phyloP scores from a whole-genome alignment of 2,113 vertebrate species.

The Oncorhynchus tshawytscha region DNA sequence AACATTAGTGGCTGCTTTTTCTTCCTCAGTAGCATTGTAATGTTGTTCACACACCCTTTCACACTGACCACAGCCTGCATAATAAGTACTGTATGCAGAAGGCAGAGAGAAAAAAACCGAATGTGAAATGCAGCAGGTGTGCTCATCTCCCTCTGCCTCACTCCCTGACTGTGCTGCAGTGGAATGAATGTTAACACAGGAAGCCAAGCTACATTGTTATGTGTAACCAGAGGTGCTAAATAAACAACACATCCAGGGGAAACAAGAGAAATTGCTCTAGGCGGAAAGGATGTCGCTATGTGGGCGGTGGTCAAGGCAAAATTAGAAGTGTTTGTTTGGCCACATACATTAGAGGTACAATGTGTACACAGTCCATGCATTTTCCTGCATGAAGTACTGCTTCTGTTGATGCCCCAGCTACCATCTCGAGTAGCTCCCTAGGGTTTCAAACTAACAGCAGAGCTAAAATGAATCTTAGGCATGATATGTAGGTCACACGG shows the following conservation, averaged over 20 bases:
- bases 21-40: background rate
- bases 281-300: constrained; percentile 16
- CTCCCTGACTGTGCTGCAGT: constrained; percentile 40
- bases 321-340: no score
- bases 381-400: background rate
- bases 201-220: constrained; percentile 16
- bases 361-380: background rate
- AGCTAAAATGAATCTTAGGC: background rate
- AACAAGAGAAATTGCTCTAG: constrained; percentile 24
- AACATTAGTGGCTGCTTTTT: background rate
- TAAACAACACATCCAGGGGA: constrained; percentile 37
- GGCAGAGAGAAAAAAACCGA: background rate
- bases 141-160: background rate
- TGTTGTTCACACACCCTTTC: background rate
- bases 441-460: background rate
- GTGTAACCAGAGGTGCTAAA: constrained; percentile 39
- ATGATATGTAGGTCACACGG: constrained; percentile 54
- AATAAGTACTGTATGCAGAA: background rate
- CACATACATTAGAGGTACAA: background rate
- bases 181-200: background rate
- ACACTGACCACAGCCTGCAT: background rate
- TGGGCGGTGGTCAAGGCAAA: background rate
- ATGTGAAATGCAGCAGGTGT: constrained; percentile 34
- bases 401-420: background rate
- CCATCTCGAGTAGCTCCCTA: background rate